Evolutionary conservation across 2,113 vertebrate genomes (phyloP), one percentile per base, ranked within the genome.

Genomic region (Pholis gunnellus): DNA sequence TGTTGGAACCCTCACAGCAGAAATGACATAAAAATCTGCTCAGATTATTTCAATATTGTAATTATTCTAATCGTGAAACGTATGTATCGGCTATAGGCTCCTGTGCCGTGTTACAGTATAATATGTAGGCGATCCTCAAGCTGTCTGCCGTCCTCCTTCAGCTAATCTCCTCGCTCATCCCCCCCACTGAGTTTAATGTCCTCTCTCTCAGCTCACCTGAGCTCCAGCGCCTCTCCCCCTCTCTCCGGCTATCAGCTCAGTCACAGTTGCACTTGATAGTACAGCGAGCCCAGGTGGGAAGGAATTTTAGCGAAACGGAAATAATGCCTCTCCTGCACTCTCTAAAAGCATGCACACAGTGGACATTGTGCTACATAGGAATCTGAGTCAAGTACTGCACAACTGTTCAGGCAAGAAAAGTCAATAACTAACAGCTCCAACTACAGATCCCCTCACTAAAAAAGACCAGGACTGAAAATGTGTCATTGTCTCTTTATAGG

Each of bases 101-200:
- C 63, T 64, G 25, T 44, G 18, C 72, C 72, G 31, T 36, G 50
- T 66, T 67, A 52, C 48, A 25, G 73, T 54, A 44, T 63, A 67
- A 76, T 64, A 73, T 79, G 78, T 61, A 78, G 79, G 82, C 81
- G 65, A 79, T 88, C 79, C 88, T 74, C 72, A 84, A 27, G 61
- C 78, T 87, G 83, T 86, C 79, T 87, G 86, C 86, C 73, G 67
- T 82, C 80, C 86, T 89, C 77, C 72, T 90, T 59, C 60, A 84
- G 78, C 40, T 92, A 90, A 94, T 92, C 89, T 82, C 73, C 56
- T 67, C 9, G 50, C 79, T 90, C 83, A 90, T 92, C 86, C 89
- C 67, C 68, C 88, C 90, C 88, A 78, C 87, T 90, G 91, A 61
- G 77, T 90, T 89, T 87, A 87, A 91, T 83, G 82, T 84, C 80